A percentile compares a stretch with the other conserved stretches of the same genome.
Evolutionary conservation across 2,113 vertebrate species (phyloP).

Genomic region (Xenopus borealis): DNA sequence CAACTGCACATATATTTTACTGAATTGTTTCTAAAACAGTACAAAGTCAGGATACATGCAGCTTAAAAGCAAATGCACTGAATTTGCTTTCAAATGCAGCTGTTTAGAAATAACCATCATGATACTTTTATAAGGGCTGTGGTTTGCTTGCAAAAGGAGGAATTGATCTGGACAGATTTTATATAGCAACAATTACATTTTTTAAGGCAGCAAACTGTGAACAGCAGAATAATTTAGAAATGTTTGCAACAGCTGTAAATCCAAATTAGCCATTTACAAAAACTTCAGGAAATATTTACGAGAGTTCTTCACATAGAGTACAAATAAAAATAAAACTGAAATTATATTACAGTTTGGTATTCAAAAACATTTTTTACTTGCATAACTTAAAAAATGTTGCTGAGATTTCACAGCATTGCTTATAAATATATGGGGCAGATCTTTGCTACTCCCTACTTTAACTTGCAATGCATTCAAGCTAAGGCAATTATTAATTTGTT

Average conservation of each 20-base stretch:
- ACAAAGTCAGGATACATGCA: neutral
- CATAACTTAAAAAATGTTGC: too few species aligned
- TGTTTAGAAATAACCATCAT: neutral
- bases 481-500: too few species aligned
- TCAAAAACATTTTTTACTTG: neutral
- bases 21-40: conserved; percentile 5
- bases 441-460: too few species aligned
- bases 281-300: conserved; percentile 21
- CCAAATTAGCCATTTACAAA: conserved; percentile 16
- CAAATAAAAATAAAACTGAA: conserved; percentile 16
- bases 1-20: conserved; percentile 1
- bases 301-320: neutral
- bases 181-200: conserved; percentile 16
- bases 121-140: neutral
- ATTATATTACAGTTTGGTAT: neutral
- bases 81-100: neutral
- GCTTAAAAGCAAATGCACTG: neutral
- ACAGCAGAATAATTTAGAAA: neutral
- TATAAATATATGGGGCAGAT: too few species aligned
- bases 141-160: neutral
- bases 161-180: conserved; percentile 33
- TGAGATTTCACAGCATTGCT: too few species aligned
- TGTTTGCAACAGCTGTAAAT: conserved; percentile 15
- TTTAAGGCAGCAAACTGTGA: conserved; percentile 19
- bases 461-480: too few species aligned